Percentiles rank a stretch among this genome's conserved stretches.
Conservation (phyloP, 2,113 vertebrate species). For the Sula dactylatra region DNA sequence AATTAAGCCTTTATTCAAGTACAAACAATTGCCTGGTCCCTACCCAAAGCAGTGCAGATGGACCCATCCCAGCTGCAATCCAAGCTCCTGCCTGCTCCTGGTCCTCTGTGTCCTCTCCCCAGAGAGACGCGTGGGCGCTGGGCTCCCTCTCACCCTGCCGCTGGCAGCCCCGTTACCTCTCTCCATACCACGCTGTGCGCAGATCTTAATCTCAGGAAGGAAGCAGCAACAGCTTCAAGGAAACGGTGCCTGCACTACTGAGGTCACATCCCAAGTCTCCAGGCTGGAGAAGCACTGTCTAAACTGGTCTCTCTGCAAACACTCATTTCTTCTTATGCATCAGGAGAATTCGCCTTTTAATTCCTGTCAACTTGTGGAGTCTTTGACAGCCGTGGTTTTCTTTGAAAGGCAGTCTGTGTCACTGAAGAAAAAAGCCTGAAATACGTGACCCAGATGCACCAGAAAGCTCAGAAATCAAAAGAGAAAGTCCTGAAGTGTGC, state of each 20-base stretch:
- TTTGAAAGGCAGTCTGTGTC: not conserved
- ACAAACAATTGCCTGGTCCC: slow-evolving; percentile 42
- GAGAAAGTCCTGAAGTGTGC: not conserved
- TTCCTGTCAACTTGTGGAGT: not conserved
- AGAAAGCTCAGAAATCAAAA: not conserved
- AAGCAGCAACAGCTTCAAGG: not conserved
- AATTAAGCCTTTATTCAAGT: slow-evolving; percentile 55
- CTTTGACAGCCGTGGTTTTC: not conserved
- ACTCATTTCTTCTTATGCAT: not conserved
- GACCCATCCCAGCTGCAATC: not conserved
- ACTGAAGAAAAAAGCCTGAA: not conserved
- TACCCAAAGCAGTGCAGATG: slow-evolving; percentile 12
- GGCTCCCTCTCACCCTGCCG: not conserved
- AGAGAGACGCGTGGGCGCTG: accelerated
- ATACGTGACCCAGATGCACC: not conserved
- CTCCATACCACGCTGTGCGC: accelerated
- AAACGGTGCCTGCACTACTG: not conserved
- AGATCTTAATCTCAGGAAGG: not conserved
- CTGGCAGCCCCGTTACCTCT: not conserved
- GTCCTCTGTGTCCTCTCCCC: not conserved
- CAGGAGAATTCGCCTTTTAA: not conserved
- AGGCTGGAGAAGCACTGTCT: not conserved
- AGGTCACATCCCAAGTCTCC: not conserved
- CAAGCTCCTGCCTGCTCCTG: not conserved
- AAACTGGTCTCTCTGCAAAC: not conserved